phyloP scores from a whole-genome alignment of 2,797 vertebrate species.

The Ataeniobius toweri region DNA sequence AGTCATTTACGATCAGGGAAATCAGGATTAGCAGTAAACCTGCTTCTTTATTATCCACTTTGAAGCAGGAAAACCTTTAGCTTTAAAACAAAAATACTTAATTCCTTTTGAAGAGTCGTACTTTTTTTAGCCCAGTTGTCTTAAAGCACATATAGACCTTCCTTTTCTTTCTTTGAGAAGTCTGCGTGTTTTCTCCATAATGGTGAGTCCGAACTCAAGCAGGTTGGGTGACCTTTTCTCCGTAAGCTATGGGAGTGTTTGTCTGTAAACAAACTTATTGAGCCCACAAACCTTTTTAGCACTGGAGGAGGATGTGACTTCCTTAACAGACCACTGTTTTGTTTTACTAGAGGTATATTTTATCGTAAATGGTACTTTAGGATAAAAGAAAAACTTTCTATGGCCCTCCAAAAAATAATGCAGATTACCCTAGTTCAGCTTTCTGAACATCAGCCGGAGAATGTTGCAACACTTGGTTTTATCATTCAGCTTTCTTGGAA shows the following conservation, averaged over 20 bases:
- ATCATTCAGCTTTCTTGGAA: background rate
- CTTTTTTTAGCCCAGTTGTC: background rate
- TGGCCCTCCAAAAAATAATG: background rate
- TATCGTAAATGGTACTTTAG: background rate
- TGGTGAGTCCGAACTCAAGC: conserved; percentile 14
- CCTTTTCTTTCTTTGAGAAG: conserved; percentile 1
- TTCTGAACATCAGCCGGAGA: background rate
- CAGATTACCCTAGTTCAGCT: background rate
- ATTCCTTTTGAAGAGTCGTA: background rate
- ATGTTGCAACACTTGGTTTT: background rate
- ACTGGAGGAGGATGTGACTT: background rate
- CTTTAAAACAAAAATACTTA: background rate
- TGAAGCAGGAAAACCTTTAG: background rate
- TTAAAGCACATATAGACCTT: background rate
- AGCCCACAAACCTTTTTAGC: background rate
- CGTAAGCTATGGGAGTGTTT: background rate
- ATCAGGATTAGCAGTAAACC: background rate
- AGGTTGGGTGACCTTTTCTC: conserved; percentile 8
- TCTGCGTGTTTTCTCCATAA: conserved; percentile 4
- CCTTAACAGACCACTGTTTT: background rate
- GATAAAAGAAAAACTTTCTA: background rate
- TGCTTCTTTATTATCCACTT: background rate
- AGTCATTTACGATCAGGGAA: background rate
- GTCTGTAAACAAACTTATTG: conserved; percentile 14
- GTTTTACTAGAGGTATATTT: background rate